Base-by-base conservation (phyloP, 2,888 invertebrate species). In the Nomada goodeniana region DNA sequence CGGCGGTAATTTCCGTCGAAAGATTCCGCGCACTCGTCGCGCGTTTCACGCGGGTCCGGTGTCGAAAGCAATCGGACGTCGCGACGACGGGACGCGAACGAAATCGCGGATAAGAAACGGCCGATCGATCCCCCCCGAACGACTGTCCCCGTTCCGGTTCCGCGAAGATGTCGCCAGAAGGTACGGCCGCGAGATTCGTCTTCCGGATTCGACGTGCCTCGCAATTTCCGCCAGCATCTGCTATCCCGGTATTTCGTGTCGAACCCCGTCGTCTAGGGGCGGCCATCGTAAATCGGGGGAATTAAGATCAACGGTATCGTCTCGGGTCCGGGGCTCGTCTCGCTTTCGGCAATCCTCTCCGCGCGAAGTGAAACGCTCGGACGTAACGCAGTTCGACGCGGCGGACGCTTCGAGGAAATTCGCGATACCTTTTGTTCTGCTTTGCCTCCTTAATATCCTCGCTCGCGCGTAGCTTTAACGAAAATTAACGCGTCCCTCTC, bases 251-350 rank as follows among this genome's bases (percentile, higher is more conserved):
- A 57, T 42, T 80, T 42, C 61, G 67, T n/a, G 55, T 57, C 71
- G 79, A 70, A 36, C 44, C 53, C 36, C 29, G 53, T 23, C 13
- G 11, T 23, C 29, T n/a, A 15, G 2, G 10, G 65, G 23, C 36
- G 42, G 36, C 42, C 20, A 70, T 57, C 78, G 68, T 68, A 79
- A 79, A 79, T 79, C 79, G 69, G 52, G 18, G 13, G 75, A 76
- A 80, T 80, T 80, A 80, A 80, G 65, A 80, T 76, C 65, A 76
- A 80, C 80, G 65, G 59, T 59, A 53, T 23, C 64, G 65, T 53
- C 47, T 64, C 75, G 50, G 42, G 57, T 63, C 59, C 44, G 18
- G 7, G 13, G 11, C 26, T 44, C n/a, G 44, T 61, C 72, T 44
- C 26, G 10, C 23, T 26, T 55, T 15, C n/a, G 13, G 20, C 15